Evolutionary conservation across 2,113 vertebrate species (phyloP).

Genomic region (Ammodytes dubius): DNA sequence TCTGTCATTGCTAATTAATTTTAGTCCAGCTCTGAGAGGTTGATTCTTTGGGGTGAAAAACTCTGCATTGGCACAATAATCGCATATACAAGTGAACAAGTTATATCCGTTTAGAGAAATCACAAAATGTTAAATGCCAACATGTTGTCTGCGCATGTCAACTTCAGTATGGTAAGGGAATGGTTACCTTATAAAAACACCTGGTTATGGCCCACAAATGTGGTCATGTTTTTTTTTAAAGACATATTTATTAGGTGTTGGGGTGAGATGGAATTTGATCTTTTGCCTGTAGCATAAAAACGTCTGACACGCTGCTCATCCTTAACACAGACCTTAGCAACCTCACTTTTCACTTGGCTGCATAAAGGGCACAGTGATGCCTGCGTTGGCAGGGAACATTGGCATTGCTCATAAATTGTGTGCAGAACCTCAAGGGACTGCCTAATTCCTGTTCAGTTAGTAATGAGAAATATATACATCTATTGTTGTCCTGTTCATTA

Average conservation of each 20-base stretch:
- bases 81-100: no score
- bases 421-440: conserved; percentile 19
- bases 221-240: neutral
- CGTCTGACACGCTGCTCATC: conserved; percentile 30
- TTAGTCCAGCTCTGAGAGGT: neutral
- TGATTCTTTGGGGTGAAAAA: neutral
- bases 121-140: no score
- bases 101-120: neutral
- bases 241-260: neutral
- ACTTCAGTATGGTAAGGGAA: neutral
- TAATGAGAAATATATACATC: neutral
- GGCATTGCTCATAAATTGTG: conserved; percentile 26
- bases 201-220: neutral
- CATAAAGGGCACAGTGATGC: conserved; percentile 14
- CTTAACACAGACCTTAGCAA: conserved; percentile 12
- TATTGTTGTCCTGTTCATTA: neutral
- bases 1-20: neutral
- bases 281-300: neutral
- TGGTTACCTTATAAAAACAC: neutral
- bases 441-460: conserved; percentile 6
- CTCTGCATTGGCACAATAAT: no score
- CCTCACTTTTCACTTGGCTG: conserved; percentile 36
- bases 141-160: neutral
- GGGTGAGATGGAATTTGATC: conserved; percentile 15
- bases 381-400: conserved; percentile 11